Conservation (phyloP, 2,888 invertebrate species). For the Agonum fuliginosum region DNA sequence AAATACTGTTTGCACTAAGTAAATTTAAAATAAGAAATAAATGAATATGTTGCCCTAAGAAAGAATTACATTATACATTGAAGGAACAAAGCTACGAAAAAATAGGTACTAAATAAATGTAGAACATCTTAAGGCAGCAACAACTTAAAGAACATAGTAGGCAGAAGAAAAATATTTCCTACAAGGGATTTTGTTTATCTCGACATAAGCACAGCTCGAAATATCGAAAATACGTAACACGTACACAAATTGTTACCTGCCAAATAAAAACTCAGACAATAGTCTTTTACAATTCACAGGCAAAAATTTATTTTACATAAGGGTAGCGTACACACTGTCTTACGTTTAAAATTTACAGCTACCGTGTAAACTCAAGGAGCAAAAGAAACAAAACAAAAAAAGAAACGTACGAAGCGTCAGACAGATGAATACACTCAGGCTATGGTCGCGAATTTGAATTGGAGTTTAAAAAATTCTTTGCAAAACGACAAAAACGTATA, state of each 20-base stretch:
- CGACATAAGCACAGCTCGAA: constrained; percentile 21
- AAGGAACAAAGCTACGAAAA: not conserved
- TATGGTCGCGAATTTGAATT: constrained; percentile 42
- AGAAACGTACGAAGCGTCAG: constrained; percentile 12
- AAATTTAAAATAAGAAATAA: no score
- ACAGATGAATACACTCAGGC: constrained; percentile 52
- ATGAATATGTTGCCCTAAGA: no score
- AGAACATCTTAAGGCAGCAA: not conserved
- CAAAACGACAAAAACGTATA: not conserved
- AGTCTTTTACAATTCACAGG: constrained; percentile 51
- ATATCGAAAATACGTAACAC: constrained; percentile 44
- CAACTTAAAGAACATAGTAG: constrained; percentile 8
- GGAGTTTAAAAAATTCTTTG: not conserved
- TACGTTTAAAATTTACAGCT: constrained; percentile 56
- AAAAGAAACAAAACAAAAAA: constrained; percentile 44
- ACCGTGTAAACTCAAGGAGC: constrained; percentile 43
- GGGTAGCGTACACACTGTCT: constrained; percentile 57
- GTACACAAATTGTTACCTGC: constrained; percentile 46
- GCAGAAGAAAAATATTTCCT: constrained; percentile 24
- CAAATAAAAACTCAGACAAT: constrained; percentile 57
- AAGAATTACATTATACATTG: no score
- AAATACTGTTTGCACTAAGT: no score
- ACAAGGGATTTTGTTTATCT: constrained; percentile 27
- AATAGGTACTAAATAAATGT: constrained; percentile 3
- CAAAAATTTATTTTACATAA: constrained; percentile 57